phyloP scores from a whole-genome alignment of 2,797 vertebrate species.

The Sternotherus odoratus region DNA sequence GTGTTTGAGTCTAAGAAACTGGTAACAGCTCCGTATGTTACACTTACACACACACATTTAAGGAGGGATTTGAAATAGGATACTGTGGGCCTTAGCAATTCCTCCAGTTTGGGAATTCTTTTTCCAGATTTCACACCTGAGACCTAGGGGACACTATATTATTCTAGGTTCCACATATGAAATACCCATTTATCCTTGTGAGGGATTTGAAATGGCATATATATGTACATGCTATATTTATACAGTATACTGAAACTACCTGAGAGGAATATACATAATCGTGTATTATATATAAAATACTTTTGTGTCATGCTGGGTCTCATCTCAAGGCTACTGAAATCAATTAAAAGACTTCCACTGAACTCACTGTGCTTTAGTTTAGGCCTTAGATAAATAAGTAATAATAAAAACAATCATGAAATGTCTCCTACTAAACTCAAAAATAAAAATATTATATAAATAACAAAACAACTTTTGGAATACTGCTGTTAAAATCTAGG shows the following conservation, averaged over 20 bases:
- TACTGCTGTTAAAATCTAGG: neutral
- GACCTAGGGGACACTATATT: neutral
- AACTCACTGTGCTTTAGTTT: neutral
- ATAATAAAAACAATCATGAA: neutral
- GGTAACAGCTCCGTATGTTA: neutral
- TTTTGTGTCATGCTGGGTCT: neutral
- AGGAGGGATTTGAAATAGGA: neutral
- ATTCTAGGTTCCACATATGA: neutral
- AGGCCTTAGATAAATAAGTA: neutral
- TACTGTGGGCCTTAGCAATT: neutral
- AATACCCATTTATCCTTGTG: neutral
- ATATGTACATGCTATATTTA: neutral
- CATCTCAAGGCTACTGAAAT: neutral
- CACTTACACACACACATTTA: neutral
- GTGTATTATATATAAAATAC: neutral
- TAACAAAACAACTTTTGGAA: neutral
- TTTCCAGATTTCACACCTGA: neutral
- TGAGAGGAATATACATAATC: neutral
- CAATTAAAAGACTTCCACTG: neutral
- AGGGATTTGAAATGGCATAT: neutral
- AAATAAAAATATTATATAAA: neutral
- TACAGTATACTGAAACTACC: neutral
- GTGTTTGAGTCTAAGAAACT: neutral
- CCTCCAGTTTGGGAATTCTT: neutral
- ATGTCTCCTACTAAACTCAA: neutral